phyloP scores from a whole-genome alignment of 1,140 invertebrate species.

The Vanessa tameamea region DNA sequence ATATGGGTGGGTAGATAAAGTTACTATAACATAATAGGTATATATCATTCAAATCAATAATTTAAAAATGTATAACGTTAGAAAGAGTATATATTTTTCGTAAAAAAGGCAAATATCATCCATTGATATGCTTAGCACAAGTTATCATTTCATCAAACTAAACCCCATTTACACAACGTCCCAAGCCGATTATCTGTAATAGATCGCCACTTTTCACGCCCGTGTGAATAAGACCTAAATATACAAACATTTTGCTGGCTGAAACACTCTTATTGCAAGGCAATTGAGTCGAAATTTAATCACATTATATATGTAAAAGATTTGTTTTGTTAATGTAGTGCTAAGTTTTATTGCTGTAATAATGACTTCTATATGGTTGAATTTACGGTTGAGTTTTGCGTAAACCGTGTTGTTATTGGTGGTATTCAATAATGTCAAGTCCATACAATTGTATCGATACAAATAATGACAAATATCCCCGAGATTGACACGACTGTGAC shows the following conservation, averaged over 20 bases:
- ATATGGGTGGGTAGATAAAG: too few species aligned
- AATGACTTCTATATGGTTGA: background rate
- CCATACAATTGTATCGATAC: conserved; percentile 11
- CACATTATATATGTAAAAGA: background rate
- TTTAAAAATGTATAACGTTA: too few species aligned
- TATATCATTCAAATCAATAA: too few species aligned
- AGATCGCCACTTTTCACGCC: conserved; percentile 54
- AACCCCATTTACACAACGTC: conserved; percentile 49
- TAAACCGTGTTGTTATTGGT: background rate
- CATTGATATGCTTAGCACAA: background rate
- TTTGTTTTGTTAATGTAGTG: background rate
- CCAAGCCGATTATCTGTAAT: conserved; percentile 64
- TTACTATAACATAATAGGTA: too few species aligned
- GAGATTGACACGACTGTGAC: conserved; percentile 22
- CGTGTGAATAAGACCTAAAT: conserved; percentile 18
- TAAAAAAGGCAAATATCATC: background rate
- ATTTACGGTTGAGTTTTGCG: background rate
- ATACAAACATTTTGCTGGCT: background rate
- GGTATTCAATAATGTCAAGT: conserved; percentile 18
- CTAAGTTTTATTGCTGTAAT: background rate
- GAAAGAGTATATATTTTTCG: background rate
- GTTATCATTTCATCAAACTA: conserved; percentile 16
- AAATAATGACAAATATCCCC: background rate
- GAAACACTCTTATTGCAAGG: conserved; percentile 38
- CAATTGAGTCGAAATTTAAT: background rate